Evolutionary conservation across 2,888 invertebrate genomes (phyloP).

Genomic region (Acleris literana): DNA sequence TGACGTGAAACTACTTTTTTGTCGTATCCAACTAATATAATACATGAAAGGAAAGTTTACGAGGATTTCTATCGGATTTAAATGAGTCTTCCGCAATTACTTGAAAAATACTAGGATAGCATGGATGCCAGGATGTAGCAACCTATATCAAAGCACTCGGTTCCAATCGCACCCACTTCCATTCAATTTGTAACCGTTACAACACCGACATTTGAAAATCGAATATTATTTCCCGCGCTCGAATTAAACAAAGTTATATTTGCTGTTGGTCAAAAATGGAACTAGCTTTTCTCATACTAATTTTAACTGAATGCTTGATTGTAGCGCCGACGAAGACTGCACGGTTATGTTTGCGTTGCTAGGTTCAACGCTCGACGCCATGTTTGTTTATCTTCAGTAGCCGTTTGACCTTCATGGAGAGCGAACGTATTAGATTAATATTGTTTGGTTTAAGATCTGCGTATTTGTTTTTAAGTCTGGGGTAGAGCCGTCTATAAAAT

Average conservation of each 20-base stretch:
- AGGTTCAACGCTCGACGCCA: conserved; percentile 32
- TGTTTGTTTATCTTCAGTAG: conserved; percentile 29
- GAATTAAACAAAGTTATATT: conserved; percentile 7
- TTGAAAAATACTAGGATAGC: no score
- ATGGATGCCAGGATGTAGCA: no score
- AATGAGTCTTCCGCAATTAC: no score
- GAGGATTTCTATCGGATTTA: no score
- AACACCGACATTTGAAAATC: conserved; percentile 22
- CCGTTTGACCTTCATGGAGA: conserved; percentile 28
- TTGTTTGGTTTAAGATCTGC: conserved; percentile 13
- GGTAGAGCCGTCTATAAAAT: neutral
- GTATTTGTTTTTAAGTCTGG: neutral
- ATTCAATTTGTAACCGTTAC: neutral
- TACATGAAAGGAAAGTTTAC: no score
- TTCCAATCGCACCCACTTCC: neutral
- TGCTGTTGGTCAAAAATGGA: neutral
- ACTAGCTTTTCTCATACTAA: neutral
- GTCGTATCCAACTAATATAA: no score
- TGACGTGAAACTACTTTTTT: no score
- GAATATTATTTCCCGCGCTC: conserved; percentile 21
- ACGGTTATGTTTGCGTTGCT: neutral
- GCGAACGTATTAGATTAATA: conserved; percentile 14
- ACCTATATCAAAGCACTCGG: neutral
- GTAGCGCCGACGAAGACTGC: neutral
- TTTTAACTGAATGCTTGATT: neutral